Conservation (phyloP, 2,888 invertebrate species). For the Oxyteleia sp. region DNA sequence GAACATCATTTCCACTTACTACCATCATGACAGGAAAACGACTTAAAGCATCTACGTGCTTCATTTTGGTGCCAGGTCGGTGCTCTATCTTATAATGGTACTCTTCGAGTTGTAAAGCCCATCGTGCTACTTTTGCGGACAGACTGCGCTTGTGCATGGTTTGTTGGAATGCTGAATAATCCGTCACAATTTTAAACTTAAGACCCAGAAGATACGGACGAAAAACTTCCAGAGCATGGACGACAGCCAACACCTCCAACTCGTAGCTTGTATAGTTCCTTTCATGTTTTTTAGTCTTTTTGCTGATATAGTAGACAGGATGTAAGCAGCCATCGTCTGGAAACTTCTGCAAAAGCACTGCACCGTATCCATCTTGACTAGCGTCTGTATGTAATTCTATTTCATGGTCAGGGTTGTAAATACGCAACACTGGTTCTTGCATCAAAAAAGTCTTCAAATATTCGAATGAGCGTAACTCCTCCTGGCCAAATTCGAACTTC, state of each 20-base stretch:
- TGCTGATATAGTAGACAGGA: slow-evolving; percentile 30
- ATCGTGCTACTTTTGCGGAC: slow-evolving; percentile 20
- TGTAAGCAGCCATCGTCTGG: slow-evolving; percentile 11
- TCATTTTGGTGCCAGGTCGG: slow-evolving; percentile 19
- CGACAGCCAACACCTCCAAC: slow-evolving; percentile 34
- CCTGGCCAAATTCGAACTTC: slow-evolving; percentile 10
- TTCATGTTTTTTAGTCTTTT: slow-evolving; percentile 13
- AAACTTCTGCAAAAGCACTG: slow-evolving; percentile 32
- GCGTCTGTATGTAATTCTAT: slow-evolving; percentile 55
- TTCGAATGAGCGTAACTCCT: no score
- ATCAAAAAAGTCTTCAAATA: no score
- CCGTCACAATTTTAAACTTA: slow-evolving; percentile 35
- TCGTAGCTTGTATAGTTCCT: slow-evolving; percentile 57
- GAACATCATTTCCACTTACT: not conserved
- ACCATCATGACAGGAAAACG: slow-evolving; percentile 17
- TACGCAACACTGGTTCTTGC: no score
- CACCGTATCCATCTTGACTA: slow-evolving; percentile 32
- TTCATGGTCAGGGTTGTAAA: no score
- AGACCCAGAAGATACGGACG: slow-evolving; percentile 36
- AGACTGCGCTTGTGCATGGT: slow-evolving; percentile 50
- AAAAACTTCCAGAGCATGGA: slow-evolving; percentile 33
- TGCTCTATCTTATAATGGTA: slow-evolving; percentile 45
- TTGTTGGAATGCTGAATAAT: slow-evolving; percentile 43
- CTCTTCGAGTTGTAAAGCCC: slow-evolving; percentile 46
- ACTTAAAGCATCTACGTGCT: slow-evolving; percentile 56